Conservation (phyloP, 2,888 invertebrate genomes). For the Emesis russula region DNA sequence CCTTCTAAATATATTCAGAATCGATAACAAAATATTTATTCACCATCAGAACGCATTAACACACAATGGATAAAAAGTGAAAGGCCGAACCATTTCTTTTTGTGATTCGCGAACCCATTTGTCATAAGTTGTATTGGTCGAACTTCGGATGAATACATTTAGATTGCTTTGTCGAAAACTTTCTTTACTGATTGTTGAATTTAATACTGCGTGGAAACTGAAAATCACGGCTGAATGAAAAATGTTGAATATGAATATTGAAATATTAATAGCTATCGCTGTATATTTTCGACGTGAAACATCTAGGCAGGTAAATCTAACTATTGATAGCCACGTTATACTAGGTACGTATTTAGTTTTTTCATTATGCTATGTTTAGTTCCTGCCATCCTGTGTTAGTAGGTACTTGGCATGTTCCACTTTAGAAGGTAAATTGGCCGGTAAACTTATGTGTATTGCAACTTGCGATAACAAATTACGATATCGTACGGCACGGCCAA, state of each 20-base stretch:
- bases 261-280: background rate
- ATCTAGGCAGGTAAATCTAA: too few species aligned
- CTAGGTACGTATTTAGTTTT: too few species aligned
- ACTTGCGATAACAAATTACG: too few species aligned
- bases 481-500: too few species aligned
- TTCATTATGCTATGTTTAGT: too few species aligned
- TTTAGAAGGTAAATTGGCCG: too few species aligned
- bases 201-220: slow-evolving; percentile 14
- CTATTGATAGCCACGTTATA: too few species aligned
- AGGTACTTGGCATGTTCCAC: too few species aligned
- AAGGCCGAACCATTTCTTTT: slow-evolving; percentile 13
- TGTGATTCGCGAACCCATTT: slow-evolving; percentile 58
- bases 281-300: too few species aligned
- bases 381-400: too few species aligned
- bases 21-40: slow-evolving; percentile 23
- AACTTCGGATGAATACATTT: slow-evolving; percentile 29
- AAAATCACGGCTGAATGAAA: background rate
- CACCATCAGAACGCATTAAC: slow-evolving; percentile 22
- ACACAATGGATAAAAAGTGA: slow-evolving; percentile 29
- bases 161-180: slow-evolving; percentile 27
- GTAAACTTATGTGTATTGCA: too few species aligned
- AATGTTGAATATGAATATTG: background rate
- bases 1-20: slow-evolving; percentile 10
- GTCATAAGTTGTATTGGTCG: slow-evolving; percentile 39
- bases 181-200: slow-evolving; percentile 7